Percentiles rank a stretch among this genome's conserved stretches.
Conservation (phyloP, 2,113 vertebrate genomes). For the Cairina moschata region DNA sequence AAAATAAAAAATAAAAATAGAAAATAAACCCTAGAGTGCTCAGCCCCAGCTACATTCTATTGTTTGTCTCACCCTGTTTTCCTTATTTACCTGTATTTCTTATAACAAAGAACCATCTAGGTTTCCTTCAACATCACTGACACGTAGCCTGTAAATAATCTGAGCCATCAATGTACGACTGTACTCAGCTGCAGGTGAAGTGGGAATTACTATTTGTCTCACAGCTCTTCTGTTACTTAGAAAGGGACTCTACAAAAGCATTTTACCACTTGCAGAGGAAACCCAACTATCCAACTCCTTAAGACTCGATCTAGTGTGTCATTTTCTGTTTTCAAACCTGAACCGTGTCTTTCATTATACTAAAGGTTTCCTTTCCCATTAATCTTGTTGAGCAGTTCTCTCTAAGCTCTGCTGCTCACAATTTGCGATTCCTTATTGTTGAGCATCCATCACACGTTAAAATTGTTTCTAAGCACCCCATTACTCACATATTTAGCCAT, state of each 20-base stretch:
- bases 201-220: not conserved
- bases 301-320: not conserved
- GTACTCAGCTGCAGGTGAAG: not conserved
- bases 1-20: not conserved
- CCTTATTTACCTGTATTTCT: not conserved
- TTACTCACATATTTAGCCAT: conserved; percentile 70
- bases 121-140: not conserved
- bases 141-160: not conserved
- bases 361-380: conserved; percentile 67
- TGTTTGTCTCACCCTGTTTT: not conserved
- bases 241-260: not conserved
- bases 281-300: not conserved
- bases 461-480: conserved; percentile 68
- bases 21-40: not conserved
- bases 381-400: conserved; percentile 61
- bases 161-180: not conserved
- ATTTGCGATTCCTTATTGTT: conserved; percentile 69
- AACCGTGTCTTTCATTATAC: conserved; percentile 56
- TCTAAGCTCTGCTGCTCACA: conserved; percentile 64
- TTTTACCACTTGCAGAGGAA: not conserved
- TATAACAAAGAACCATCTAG: not conserved
- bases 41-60: not conserved
- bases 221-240: not conserved
- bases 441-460: conserved; percentile 63
- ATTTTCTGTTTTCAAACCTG: conserved; percentile 29